Conservation (phyloP, 2,113 vertebrate genomes). For the Microcebus griseorufus region DNA sequence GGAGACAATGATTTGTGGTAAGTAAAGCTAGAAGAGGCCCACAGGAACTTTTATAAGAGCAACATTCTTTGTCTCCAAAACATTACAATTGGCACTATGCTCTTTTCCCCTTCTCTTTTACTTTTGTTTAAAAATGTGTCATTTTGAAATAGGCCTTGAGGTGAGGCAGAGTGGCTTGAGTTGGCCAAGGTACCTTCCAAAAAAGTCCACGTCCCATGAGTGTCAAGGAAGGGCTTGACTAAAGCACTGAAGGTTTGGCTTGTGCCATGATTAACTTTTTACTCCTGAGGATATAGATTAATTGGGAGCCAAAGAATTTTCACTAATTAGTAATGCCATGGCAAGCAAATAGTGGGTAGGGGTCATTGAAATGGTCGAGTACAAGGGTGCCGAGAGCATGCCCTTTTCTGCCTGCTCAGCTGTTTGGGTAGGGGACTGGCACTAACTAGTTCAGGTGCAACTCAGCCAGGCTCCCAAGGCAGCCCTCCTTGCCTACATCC, state of each 20-base stretch:
- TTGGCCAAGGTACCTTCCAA: neutral
- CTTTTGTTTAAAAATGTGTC: neutral
- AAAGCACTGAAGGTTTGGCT: neutral
- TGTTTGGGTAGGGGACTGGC: neutral
- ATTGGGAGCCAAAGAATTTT: neutral
- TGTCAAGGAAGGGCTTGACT: neutral
- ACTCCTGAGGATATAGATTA: neutral
- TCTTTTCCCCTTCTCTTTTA: neutral
- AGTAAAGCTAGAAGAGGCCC: neutral
- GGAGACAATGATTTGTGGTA: neutral
- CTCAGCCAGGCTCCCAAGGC: neutral
- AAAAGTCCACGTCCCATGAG: neutral
- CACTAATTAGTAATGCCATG: neutral
- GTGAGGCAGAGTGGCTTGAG: neutral
- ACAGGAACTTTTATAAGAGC: neutral
- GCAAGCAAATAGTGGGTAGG: neutral
- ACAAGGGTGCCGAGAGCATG: neutral
- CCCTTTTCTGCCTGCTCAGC: neutral
- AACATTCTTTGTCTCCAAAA: neutral
- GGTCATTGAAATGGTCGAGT: neutral
- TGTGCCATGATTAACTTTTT: neutral
- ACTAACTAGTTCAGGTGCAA: too few species aligned
- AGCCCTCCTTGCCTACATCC: neutral
- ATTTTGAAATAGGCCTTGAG: conserved; percentile 19
- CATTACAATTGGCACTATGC: neutral